Evolutionary conservation across 1,140 invertebrate species (phyloP), one percentile per base, ranked within the genome.

Genomic region (Glomeris maerens): DNA sequence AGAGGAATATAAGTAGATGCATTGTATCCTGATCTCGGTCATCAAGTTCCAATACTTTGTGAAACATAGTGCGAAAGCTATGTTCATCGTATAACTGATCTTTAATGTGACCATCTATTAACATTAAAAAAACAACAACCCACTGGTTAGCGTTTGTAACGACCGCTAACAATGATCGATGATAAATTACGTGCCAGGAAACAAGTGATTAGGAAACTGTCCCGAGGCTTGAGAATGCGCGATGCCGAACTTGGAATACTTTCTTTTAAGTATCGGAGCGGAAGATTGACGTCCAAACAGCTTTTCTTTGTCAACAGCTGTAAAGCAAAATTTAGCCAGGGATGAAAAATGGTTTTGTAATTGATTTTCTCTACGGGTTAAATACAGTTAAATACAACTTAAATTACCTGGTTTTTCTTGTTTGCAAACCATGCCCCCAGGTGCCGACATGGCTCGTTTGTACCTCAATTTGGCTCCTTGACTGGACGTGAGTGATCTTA

Each of bases 11-110:
- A n/a, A 97, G 69, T 20, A 96, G 72, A 67, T 97, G 93, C 53
- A 93, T 87, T 0, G 94, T 95, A 70, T 97, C 91, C 60, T 84
- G 79, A 63, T 98, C 94, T 20, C 86, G 78, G 64, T 96, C 92
- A 64, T 96, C 91, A 47, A 91, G 70, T 60, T 98, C 93, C 46
- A 95, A 81, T 2, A 92, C 83, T 65, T 69, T 58, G 61, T 78
- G 74, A 21, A 76, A 58, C 29, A 74, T 57, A 27, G 72, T 63
- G 26, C 72, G 64, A 59, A 76, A 69, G 52, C 74, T 74, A 56
- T 66, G 70, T 55, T 77, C 73, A 54, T 74, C 72, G 57, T 74
- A 72, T 4, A 67, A 71, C 53, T 72, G 71, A 52, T 75, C 74
- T 41, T 85, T 83, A 50, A 84, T 75, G 57, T 83, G 79, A 1